Conservation (phyloP, 92 coral and sea anemone genomes). For the Parazoanthus swiftii region DNA sequence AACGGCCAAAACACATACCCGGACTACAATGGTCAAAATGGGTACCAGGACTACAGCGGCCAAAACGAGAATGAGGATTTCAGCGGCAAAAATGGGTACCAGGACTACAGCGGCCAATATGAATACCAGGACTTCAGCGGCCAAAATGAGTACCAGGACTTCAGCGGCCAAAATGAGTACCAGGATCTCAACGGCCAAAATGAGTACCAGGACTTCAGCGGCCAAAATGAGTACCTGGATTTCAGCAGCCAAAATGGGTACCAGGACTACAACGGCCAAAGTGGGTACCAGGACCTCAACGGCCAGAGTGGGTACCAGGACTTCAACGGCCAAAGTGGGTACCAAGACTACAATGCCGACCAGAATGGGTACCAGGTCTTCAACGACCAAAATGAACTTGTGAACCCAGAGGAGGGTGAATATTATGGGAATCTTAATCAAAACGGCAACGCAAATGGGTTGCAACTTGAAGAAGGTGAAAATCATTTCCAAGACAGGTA, state of each 20-base stretch:
- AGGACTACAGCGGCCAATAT: background rate
- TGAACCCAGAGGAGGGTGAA: background rate
- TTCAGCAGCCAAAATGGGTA: background rate
- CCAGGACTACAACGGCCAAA: background rate
- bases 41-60: background rate
- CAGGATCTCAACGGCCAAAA: background rate
- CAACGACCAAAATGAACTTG: background rate
- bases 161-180: background rate
- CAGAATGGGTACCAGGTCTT: background rate
- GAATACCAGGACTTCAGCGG: background rate
- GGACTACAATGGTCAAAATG: background rate
- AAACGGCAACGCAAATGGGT: background rate
- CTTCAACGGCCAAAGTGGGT: background rate
- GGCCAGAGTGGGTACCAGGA: background rate
- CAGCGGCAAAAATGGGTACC: background rate
- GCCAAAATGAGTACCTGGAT: background rate
- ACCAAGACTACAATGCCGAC: background rate
- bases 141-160: background rate
- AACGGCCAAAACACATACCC: background rate
- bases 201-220: background rate
- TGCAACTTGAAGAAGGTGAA: background rate
- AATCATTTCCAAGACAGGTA: background rate
- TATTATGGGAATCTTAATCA: conserved; percentile 8
- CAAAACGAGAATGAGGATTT: background rate
- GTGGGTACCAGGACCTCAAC: background rate